Evolutionary conservation across 2,797 vertebrate genomes (phyloP), one percentile per base, ranked within the genome.

Genomic region (Sitta carolinensis): DNA sequence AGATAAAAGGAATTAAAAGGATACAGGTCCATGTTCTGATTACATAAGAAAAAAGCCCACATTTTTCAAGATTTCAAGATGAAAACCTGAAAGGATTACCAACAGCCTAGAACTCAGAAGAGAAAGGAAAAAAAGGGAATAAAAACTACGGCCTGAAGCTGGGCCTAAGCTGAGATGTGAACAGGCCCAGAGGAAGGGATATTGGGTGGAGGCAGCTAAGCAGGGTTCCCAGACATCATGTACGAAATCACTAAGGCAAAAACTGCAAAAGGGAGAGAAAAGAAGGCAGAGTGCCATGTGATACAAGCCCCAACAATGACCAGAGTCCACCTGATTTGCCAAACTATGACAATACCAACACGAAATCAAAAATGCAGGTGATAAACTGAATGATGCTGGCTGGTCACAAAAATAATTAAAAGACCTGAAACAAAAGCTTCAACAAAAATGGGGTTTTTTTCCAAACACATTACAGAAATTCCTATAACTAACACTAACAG

Each of bases 1-100:
- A 81, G 11, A 26, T 30, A 64, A 89, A 72, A 92, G 8, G n/a
- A 93, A 86, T 34, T 73, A 67, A 59, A 70, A 77, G 42, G 23
- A 75, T 50, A 69, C 1, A 62, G 32, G 50, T 34, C 21, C 9
- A 38, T 19, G 13, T 74, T 80, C 68, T 64, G 34, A 67, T 45
- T 42, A 61, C 54, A 54, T 54, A 80, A 90, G 16, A 14, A 61
- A 79, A 54, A 73, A 13, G 0, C 0, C 1, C 18, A 32, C 4
- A 11, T 32, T 80, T 76, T 82, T 82, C 38, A 86, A 84, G 34
- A 83, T 69, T 91, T 38, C 40, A 70, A 36, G 51, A 70, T 27
- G 19, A 92, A 94, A 40, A 50, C 43, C n/a, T 70, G 29, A 23
- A 64, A 77, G 16, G 27, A 76, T 57, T 91, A 74, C 54, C 43